Evolutionary conservation across 2,113 vertebrate species (phyloP).

Genomic region (Ctenodactylus gundi): DNA sequence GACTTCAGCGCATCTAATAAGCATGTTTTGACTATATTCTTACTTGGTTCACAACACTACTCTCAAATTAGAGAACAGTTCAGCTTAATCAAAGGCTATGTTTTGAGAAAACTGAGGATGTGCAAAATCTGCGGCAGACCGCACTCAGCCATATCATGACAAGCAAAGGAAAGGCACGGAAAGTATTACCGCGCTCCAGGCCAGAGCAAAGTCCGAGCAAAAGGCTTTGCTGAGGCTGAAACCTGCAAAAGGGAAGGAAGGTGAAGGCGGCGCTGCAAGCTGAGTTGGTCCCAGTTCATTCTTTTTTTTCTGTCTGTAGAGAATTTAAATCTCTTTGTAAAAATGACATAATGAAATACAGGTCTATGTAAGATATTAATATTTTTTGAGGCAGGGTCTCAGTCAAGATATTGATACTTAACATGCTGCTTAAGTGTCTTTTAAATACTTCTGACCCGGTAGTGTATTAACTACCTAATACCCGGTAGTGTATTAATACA

Average conservation of each 20-base stretch:
- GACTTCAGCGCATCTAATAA: neutral
- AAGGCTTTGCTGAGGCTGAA: neutral
- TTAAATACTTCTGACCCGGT: neutral
- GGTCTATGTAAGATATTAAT: neutral
- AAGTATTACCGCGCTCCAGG: neutral
- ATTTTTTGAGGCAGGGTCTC: too few species aligned
- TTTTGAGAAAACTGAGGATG: neutral
- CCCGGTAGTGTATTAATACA: neutral
- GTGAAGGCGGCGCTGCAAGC: neutral
- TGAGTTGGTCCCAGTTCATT: neutral
- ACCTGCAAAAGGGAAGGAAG: neutral
- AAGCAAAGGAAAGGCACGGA: neutral
- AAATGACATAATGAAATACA: neutral
- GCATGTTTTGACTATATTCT: neutral
- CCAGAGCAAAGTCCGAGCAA: neutral
- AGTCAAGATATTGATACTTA: neutral
- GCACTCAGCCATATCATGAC: neutral
- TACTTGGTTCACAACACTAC: neutral
- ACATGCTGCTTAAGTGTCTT: neutral
- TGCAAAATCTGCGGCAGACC: neutral
- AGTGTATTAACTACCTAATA: neutral
- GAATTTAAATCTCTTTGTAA: neutral
- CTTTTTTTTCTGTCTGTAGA: neutral
- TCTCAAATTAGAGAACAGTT: neutral
- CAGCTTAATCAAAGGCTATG: neutral